Percentiles rank a stretch among this genome's conserved stretches.
Evolutionary conservation across 2,888 invertebrate genomes (phyloP).

Genomic region (Drosophila longiperda): DNA sequence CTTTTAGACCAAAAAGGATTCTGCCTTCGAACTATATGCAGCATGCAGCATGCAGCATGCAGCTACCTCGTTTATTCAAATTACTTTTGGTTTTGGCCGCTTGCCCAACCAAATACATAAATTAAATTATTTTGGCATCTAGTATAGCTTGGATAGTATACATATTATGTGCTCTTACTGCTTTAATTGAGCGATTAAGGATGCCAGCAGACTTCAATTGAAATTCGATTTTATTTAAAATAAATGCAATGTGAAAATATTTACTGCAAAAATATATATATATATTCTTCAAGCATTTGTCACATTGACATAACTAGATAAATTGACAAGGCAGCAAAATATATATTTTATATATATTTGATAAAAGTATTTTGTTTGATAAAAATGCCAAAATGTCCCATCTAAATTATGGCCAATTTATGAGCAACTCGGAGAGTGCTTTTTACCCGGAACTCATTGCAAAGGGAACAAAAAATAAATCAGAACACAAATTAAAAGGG

Average conservation of each 20-base stretch:
- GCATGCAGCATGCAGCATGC: slow-evolving; percentile 2
- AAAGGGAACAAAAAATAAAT: slow-evolving; percentile 23
- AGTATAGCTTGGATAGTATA: slow-evolving; percentile 29
- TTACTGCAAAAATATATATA: background rate
- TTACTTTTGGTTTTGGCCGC: slow-evolving; percentile 30
- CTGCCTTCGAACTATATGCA: slow-evolving; percentile 33
- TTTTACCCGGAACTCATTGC: slow-evolving; percentile 8
- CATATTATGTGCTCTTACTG: slow-evolving; percentile 47
- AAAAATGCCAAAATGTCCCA: background rate
- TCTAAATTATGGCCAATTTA: slow-evolving; percentile 5
- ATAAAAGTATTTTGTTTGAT: background rate
- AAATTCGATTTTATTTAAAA: background rate
- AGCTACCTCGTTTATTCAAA: slow-evolving; percentile 25
- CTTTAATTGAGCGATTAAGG: slow-evolving; percentile 64
- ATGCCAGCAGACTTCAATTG: slow-evolving; percentile 3
- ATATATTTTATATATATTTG: background rate
- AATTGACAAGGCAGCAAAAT: background rate
- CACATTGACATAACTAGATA: background rate
- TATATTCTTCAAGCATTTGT: background rate
- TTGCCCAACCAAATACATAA: slow-evolving; percentile 42
- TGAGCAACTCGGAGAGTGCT: slow-evolving; percentile 7
- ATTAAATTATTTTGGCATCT: slow-evolving; percentile 13
- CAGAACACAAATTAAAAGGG: slow-evolving; percentile 29
- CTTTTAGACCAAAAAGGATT: slow-evolving; percentile 48
- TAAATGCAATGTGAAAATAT: background rate